phyloP scores from a whole-genome alignment of 2,888 invertebrate species.

The Archips xylosteana region DNA sequence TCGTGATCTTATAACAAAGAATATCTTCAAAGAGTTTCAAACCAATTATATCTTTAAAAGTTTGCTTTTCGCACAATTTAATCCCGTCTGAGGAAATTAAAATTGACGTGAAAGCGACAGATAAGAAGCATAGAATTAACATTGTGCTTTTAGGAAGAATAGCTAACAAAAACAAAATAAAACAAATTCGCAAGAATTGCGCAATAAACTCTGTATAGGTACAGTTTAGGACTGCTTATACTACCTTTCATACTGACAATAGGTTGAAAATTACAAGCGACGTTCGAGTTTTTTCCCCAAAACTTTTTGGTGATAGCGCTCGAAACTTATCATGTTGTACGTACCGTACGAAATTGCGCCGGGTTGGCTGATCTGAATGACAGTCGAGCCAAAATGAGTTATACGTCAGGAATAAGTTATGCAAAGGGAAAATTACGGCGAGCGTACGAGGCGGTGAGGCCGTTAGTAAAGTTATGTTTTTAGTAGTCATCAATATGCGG shows the following conservation, averaged over 20 bases:
- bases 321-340: conserved; percentile 21
- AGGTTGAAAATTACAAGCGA: conserved; percentile 9
- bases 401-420: conserved; percentile 48
- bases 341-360: conserved; percentile 16
- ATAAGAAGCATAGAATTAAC: conserved; percentile 7
- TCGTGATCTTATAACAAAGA: conserved; percentile 28
- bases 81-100: conserved; percentile 11
- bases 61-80: conserved; percentile 23
- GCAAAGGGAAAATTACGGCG: conserved; percentile 55
- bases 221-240: not conserved
- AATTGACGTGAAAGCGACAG: conserved; percentile 17
- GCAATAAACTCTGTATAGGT: not conserved
- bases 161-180: not conserved
- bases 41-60: conserved; percentile 29
- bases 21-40: conserved; percentile 35
- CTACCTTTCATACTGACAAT: conserved; percentile 10
- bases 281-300: conserved; percentile 15
- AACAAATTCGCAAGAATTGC: not conserved
- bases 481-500: conserved; percentile 69
- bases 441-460: conserved; percentile 48
- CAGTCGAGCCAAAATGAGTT: conserved; percentile 40
- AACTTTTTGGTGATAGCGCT: conserved; percentile 12
- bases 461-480: conserved; percentile 55
- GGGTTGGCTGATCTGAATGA: conserved; percentile 34
- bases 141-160: not conserved